Evolutionary conservation across 1,140 invertebrate genomes (phyloP), one percentile per base, ranked within the genome.

Genomic region (Drosophila ohnishii): DNA sequence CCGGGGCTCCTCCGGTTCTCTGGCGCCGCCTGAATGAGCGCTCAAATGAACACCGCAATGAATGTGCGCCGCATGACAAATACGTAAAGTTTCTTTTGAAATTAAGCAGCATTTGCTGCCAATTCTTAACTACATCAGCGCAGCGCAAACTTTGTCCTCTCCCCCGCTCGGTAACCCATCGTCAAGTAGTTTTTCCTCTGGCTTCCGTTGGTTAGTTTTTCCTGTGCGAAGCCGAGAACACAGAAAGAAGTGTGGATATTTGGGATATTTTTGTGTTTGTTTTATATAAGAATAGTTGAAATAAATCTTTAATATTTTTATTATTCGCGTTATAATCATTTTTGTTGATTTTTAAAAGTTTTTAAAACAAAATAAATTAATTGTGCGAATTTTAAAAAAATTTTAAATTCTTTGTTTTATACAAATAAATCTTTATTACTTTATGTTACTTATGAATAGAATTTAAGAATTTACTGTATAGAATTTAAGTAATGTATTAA

Each of bases 51-150:
- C 80, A 88, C 84, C 85, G 84, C 84, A 88, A 88, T 88, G 84
- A 88, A 88, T 88, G 84, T 88, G 84, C 84, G 80, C 84, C 77
- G 84, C 84, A 88, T 88, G 84, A 88, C 85, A 88, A 88, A 89
- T 84, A 88, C 84, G 80, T 84, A 88, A 88, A 88, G 84, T 88
- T 88, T 88, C 84, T 88, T 88, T 88, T 88, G 84, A 88, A 88
- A 88, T 88, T 88, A 88, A 88, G 84, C 85, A 88, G 84, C 84
- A 88, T 88, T 88, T 88, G 84, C 84, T 88, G 80, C 85, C 84
- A 88, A 88, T 88, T 88, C 84, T 88, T 88, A 89, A 86, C 83
- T 86, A 86, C 83, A 88, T 86, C 83, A 86, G 83, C 75, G 76
- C 66, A 69, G 84, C 50, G 63, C 84, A 88, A 87, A 87, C 84